Evolutionary conservation across 2,888 invertebrate species (phyloP).

Genomic region (Neocrepidodera transversa): DNA sequence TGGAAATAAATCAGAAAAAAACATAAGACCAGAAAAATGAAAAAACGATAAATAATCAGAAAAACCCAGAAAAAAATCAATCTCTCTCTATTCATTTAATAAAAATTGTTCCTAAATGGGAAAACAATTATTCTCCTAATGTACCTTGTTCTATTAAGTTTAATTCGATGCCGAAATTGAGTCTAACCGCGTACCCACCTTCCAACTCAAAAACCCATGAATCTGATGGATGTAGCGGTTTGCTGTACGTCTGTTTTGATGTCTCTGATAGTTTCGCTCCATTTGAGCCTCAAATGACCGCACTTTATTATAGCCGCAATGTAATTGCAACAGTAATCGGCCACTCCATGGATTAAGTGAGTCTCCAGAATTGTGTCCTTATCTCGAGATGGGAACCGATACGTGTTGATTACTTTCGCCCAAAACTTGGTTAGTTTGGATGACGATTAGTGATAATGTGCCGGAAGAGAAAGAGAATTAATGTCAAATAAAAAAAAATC

Average conservation of each 20-base stretch:
- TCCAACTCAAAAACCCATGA: constrained; percentile 10
- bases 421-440: constrained; percentile 29
- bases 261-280: constrained; percentile 56
- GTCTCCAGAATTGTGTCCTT: constrained; percentile 38
- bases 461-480: too few relatives aligned
- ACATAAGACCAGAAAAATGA: too few relatives aligned
- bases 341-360: constrained; percentile 46
- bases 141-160: too few relatives aligned
- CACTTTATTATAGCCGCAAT: constrained; percentile 56
- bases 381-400: constrained; percentile 39
- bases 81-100: too few relatives aligned
- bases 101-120: too few relatives aligned
- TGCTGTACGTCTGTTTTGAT: constrained; percentile 46
- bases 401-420: constrained; percentile 39
- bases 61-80: too few relatives aligned
- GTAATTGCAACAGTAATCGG: constrained; percentile 59
- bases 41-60: too few relatives aligned
- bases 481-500: too few relatives aligned
- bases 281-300: constrained; percentile 57
- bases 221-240: constrained; percentile 7
- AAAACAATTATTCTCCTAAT: too few relatives aligned
- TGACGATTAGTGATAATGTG: too few relatives aligned
- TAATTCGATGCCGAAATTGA: constrained; percentile 6
- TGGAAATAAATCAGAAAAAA: too few relatives aligned
- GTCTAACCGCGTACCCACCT: neutral